Evolutionary conservation across 2,113 vertebrate species (phyloP), one percentile per base, ranked within the genome.

Genomic region (Bubo blakistoni): DNA sequence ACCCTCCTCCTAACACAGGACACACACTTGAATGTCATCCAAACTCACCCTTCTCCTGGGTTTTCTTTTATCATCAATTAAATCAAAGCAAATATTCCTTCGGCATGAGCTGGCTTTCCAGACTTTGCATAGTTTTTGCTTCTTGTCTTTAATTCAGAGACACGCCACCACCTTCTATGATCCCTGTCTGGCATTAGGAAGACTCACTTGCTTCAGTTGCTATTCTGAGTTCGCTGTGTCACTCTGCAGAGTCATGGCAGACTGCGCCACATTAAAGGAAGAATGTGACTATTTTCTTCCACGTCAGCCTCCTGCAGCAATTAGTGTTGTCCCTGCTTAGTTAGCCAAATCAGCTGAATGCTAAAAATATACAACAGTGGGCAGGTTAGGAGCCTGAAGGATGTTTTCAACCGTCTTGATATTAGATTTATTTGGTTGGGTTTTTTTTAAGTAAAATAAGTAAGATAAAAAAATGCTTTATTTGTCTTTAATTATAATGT

Each of bases 41-140:
- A 94, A 92, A 81, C 96, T 94, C 82, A 96, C 91, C 81, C 27
- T 97, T 95, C 95, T 95, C 90, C 76, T 90, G 93, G 84, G 81
- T 93, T 96, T 97, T 95, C 92, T 92, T 95, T 97, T 96, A 92
- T 90, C 95, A 95, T 97, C 94, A 95, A 95, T 97, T 97, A 96
- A 92, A 94, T 90, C 85, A 91, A 95, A 95, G 84, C 77, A 96
- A 96, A 79, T 91, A 97, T 71, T 95, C 67, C 66, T 96, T 93
- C 1, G 0, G 74, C 51, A 88, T 86, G 79, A 93, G 51, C 67
- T 95, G 80, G 47, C 90, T 85, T 91, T 89, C 86, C 74, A 89
- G 84, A 82, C 49, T 91, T 94, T 32, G 18, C 58, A 30, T 62
- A 73, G 49, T 73, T 96, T 91, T 80, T 78, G 25, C 30, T 73